phyloP scores from a whole-genome alignment of 2,888 invertebrate species.

The Sturmia bella region DNA sequence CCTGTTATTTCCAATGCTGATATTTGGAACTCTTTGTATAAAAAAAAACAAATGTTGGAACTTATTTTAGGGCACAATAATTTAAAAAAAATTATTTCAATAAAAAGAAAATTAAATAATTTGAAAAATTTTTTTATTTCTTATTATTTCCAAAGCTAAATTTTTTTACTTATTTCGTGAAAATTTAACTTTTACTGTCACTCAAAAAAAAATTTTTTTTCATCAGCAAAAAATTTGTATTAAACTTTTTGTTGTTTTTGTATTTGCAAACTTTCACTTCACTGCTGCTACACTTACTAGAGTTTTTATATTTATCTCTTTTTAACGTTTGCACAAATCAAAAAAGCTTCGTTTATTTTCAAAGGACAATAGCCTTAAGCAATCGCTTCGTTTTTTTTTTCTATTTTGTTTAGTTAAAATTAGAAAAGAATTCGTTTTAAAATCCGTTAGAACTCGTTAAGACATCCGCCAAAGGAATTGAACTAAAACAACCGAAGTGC shows the following conservation, averaged over 20 bases:
- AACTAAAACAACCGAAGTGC: slow-evolving; percentile 80
- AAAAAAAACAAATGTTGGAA: no score
- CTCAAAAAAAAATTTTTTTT: no score
- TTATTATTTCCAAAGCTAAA: no score
- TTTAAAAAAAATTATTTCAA: no score
- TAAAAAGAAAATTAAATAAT: no score
- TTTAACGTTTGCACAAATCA: slow-evolving; percentile 32
- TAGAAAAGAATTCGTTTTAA: slow-evolving; percentile 61
- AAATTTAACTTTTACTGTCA: no score
- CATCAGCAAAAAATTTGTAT: slow-evolving; percentile 10
- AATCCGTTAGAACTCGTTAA: slow-evolving; percentile 68
- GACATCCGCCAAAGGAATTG: slow-evolving; percentile 72
- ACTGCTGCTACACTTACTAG: slow-evolving; percentile 56
- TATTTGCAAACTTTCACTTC: slow-evolving; percentile 1
- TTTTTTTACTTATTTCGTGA: no score
- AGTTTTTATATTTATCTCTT: slow-evolving; percentile 40
- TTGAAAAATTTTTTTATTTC: no score
- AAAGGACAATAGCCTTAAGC: slow-evolving; percentile 62
- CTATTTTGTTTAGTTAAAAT: slow-evolving; percentile 48
- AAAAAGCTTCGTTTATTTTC: slow-evolving; percentile 58
- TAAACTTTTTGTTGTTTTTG: slow-evolving; percentile 2
- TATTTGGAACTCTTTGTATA: no score
- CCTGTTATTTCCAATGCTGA: no score
- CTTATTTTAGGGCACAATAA: no score
- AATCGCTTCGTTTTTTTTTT: slow-evolving; percentile 60